Base-by-base conservation (phyloP, 1,140 invertebrate genomes). In the Drosophila quadrilineata region DNA sequence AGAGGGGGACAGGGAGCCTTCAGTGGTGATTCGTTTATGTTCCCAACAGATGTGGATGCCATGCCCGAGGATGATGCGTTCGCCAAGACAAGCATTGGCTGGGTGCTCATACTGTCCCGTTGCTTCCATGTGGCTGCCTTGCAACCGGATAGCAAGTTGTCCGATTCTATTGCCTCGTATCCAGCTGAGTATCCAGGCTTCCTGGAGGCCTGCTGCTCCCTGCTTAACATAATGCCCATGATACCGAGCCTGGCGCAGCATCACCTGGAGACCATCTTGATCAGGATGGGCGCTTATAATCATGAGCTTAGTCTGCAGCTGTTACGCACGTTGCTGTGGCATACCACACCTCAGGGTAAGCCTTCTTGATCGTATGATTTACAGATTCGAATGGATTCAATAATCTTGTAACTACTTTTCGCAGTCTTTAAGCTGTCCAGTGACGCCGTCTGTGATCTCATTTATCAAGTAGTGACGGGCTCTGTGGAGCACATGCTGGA, bases 391-490 rank as follows among this genome's bases (percentile, higher is more conserved):
- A 3, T 14, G 1, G 1, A 6, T 8, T 54, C n/a, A 36, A 9
- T 21, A 8, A 10, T 10, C n/a, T 0, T 0, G 3, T 5, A 8
- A 6, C 17, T 8, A 1, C 3, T 41, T 26, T 54, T n/a, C 66
- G 1, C 49, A 89, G 88, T 80, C 3, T 89, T 89, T 26, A 87
- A 88, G 33, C 76, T 89, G 0, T 87, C 87, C 24, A 89, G 87
- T 52, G 94, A 95, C 77, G 93, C 95, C 21, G 94, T 96, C 10
- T 95, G 96, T 66, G 95, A 95, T 90, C 90, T 97, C 35, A 90
- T 96, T 12, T 94, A 94, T 71, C 93, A 95, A 80, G 90, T 97
- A 14, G 96, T 95, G 67, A 93, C 92, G 2, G 88, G 90, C 2
- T 90, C 91, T 66, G 91, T 92, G 79, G 89, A 87, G 8, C 91